Conservation (phyloP, 2,888 invertebrate genomes). For the Volucella inanis region DNA sequence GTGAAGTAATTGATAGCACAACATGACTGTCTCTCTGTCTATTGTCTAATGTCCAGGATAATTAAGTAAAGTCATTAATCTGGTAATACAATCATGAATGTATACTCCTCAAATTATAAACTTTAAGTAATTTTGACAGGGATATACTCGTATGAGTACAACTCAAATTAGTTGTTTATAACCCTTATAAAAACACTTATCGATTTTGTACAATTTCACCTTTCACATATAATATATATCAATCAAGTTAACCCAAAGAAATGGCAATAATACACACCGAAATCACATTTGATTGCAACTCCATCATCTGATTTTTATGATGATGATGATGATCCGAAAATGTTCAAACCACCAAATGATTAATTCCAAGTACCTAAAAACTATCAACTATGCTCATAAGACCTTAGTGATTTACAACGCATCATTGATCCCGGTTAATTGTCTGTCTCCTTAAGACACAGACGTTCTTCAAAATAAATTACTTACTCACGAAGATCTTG, state of each 20-base stretch:
- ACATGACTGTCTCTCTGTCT: too few relatives aligned
- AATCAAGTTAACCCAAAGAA: not conserved
- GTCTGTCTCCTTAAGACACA: slow-evolving; percentile 39
- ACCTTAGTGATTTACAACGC: slow-evolving; percentile 60
- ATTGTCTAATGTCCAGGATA: too few relatives aligned
- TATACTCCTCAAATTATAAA: too few relatives aligned
- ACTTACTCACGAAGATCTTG: slow-evolving; percentile 47
- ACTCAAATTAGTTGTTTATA: too few relatives aligned
- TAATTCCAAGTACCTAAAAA: slow-evolving; percentile 23
- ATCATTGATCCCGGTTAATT: slow-evolving; percentile 64
- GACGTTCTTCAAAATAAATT: slow-evolving; percentile 64
- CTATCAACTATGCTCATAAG: slow-evolving; percentile 17
- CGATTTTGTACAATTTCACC: not conserved
- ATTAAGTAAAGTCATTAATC: too few relatives aligned
- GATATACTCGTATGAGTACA: too few relatives aligned
- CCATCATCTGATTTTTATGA: slow-evolving; percentile 16
- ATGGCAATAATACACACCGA: not conserved
- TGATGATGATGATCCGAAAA: not conserved
- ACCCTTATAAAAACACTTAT: too few relatives aligned
- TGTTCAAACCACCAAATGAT: slow-evolving; percentile 11
- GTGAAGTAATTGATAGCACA: too few relatives aligned
- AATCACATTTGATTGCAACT: slow-evolving; percentile 7
- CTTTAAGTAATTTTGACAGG: too few relatives aligned
- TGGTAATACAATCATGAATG: too few relatives aligned
- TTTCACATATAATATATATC: not conserved